phyloP scores from a whole-genome alignment of 2,888 invertebrate genomes.

The Phorcus lineatus region DNA sequence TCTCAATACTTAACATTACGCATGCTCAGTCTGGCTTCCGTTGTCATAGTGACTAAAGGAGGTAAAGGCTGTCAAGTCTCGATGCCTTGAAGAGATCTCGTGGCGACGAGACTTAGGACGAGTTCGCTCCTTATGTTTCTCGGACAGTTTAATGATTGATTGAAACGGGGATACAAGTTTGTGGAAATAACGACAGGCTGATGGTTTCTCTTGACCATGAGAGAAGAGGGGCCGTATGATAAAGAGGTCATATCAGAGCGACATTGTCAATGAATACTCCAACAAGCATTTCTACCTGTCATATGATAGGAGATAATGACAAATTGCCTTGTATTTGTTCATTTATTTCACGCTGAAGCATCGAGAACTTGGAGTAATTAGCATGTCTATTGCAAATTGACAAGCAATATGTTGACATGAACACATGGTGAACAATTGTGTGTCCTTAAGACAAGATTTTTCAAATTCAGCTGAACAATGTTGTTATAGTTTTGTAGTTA shows the following conservation, averaged over 20 bases:
- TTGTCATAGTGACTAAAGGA: background rate
- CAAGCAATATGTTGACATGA: background rate
- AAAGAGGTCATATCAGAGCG: background rate
- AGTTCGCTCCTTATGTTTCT: background rate
- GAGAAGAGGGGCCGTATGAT: background rate
- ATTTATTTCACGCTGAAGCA: background rate
- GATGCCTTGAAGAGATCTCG: background rate
- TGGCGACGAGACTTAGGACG: background rate
- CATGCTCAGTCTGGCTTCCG: background rate
- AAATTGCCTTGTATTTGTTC: background rate
- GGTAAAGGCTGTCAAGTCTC: conserved; percentile 1
- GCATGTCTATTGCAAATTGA: background rate
- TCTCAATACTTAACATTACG: background rate
- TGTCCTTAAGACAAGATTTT: too few species aligned
- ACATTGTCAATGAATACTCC: background rate
- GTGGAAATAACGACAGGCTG: background rate
- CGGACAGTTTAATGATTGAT: background rate
- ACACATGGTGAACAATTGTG: too few species aligned
- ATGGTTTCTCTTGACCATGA: background rate
- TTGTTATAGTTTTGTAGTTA: too few species aligned
- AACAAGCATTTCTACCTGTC: background rate
- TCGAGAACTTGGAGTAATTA: background rate
- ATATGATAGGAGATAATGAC: background rate
- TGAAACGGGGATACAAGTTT: conserved; percentile 1
- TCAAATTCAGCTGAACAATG: too few species aligned